These are phyloP conservation scores for Sympetrum striolatum DNA, from an alignment of 2,888 invertebrate genomes.

Conservation along the genomic window DNA sequence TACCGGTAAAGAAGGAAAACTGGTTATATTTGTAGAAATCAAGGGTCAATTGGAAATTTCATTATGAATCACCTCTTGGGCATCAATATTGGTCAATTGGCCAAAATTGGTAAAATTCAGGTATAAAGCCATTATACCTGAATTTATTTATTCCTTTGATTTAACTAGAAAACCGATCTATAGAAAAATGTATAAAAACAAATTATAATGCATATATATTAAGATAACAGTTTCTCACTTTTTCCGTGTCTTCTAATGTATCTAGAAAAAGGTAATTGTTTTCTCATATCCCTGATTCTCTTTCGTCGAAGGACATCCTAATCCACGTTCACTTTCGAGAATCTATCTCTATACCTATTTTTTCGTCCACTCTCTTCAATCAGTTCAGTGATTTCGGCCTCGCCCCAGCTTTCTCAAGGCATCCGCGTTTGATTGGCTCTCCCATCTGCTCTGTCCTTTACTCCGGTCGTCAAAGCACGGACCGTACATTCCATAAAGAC, in stretches of 20 bases:
- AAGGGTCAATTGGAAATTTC: no score
- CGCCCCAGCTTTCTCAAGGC: neutral
- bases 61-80: no score
- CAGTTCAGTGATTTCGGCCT: no score
- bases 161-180: no score
- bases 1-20: no score
- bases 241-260: neutral
- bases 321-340: neutral
- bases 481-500: neutral
- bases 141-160: no score
- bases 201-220: no score
- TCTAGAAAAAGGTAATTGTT: neutral
- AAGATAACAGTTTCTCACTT: neutral
- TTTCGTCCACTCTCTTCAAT: neutral
- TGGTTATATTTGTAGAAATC: no score
- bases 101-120: no score
- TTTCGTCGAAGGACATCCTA: neutral
- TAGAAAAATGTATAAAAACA: no score
- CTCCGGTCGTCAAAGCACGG: neutral
- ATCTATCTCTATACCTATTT: neutral
- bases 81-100: no score
- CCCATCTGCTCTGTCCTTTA: neutral
- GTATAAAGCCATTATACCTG: no score
- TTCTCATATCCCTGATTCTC: neutral
- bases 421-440: neutral